Base-by-base conservation (phyloP, 2,113 vertebrate species). In the Brienomyrus brachyistius region DNA sequence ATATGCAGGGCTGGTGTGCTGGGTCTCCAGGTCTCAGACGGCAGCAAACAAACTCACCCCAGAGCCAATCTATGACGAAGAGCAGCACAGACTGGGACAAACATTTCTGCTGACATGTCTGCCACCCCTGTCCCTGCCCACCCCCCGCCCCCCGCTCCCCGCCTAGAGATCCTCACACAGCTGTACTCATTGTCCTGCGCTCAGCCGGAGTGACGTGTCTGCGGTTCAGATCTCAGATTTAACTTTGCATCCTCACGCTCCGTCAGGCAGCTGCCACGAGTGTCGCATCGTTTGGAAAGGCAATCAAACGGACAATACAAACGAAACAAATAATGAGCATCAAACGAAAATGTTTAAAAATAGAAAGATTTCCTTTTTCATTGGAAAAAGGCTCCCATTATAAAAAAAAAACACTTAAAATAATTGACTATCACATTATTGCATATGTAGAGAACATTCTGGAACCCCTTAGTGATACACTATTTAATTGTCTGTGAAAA, bases 91-190 rank as follows among this genome's bases (percentile, higher is more conserved):
- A 47, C 91, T 87, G 87, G 94, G 93, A 95, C 92, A 92, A 90
- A 93, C 92, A 94, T 94, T 94, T 93, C 90, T 91, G 93, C 91
- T 94, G 94, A 95, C 94, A 94, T 94, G 93, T 92, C 92, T 89
- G 86, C 90, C 91, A 86, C 90, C 90, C 93, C 62, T 86, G 91
- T 90, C 90, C 90, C 88, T 66, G 82, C 86, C 90, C 89, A 0
- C 43, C 35, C 59, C 4, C 86, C 91, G 90, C 92, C 90, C 91
- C 89, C 45, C 91, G 90, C 92, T 90, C 91, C 89, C 45, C 51
- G 1, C 85, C 54, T 91, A 43, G 90, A 88, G 92, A 88, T 89
- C 80, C 21, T 92, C 91, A 93, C 92, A 93, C 91, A 92, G 90
- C 89, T 90, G 51, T 89, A 89, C 86, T 74, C 91, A 91, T 94